Evolutionary conservation across 2,888 invertebrate species (phyloP).

Genomic region (Drosophila neutralis): DNA sequence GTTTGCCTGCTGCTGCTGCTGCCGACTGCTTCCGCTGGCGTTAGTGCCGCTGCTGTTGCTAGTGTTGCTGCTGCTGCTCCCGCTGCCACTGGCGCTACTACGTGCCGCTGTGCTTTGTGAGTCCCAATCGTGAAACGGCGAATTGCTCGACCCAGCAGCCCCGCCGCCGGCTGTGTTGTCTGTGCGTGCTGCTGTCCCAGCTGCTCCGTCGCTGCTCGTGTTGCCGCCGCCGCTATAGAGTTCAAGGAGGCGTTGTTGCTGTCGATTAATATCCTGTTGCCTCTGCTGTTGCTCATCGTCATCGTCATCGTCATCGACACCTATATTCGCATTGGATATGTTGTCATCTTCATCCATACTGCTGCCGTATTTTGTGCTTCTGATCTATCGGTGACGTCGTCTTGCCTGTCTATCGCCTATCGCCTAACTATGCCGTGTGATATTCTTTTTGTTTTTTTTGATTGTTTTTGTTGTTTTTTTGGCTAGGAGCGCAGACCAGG

Average conservation of each 20-base stretch:
- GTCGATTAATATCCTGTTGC: slow-evolving; percentile 12
- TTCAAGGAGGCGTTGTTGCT: slow-evolving; percentile 42
- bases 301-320: slow-evolving; percentile 70
- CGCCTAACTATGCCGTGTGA: slow-evolving; percentile 35
- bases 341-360: slow-evolving; percentile 83
- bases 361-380: slow-evolving; percentile 44
- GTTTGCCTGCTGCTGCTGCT: slow-evolving; percentile 2
- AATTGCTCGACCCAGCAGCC: slow-evolving; percentile 31
- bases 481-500: slow-evolving; percentile 35
- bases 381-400: slow-evolving; percentile 69
- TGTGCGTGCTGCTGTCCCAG: slow-evolving; percentile 8
- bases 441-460: slow-evolving; percentile 31
- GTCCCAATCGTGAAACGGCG: slow-evolving; percentile 71
- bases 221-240: slow-evolving; percentile 35
- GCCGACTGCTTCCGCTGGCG: slow-evolving; percentile 22
- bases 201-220: slow-evolving; percentile 3
- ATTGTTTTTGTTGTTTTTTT: slow-evolving; percentile 8
- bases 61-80: slow-evolving; percentile 24
- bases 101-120: slow-evolving; percentile 38
- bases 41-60: slow-evolving; percentile 6
- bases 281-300: slow-evolving; percentile 43
- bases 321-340: slow-evolving; percentile 74
- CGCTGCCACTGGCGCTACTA: slow-evolving; percentile 27
- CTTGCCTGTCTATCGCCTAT: slow-evolving; percentile 25
- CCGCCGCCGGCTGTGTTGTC: slow-evolving; percentile 11